Evolutionary conservation across 2,113 vertebrate genomes (phyloP).

Genomic region (Dolichotis patagonum): DNA sequence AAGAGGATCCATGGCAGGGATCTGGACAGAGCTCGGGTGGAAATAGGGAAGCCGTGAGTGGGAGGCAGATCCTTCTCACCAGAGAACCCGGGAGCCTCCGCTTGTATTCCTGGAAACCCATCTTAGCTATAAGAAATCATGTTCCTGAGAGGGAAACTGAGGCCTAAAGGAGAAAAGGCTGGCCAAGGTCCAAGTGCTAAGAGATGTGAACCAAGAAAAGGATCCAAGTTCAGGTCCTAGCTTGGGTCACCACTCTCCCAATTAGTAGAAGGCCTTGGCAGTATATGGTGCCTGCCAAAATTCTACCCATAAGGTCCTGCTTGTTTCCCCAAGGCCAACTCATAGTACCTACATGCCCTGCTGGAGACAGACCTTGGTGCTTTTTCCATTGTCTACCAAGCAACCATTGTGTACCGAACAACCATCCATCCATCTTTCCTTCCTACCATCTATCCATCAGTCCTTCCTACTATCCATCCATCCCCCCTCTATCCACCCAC

Average conservation of each 20-base stretch:
- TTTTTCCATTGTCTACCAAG: rapidly evolving
- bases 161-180: neutral
- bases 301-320: neutral
- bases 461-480: neutral
- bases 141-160: neutral
- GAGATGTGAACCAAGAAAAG: neutral
- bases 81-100: rapidly evolving
- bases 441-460: too few species aligned
- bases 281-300: rapidly evolving
- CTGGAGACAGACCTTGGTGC: neutral
- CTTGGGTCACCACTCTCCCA: rapidly evolving
- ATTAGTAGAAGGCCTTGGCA: rapidly evolving
- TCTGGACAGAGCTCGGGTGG: neutral
- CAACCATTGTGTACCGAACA: rapidly evolving
- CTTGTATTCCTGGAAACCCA: neutral
- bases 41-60: rapidly evolving
- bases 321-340: neutral
- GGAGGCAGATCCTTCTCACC: neutral
- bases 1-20: neutral
- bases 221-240: rapidly evolving
- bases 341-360: neutral
- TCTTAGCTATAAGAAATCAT: neutral
- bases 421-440: too few species aligned
- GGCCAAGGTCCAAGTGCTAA: neutral
- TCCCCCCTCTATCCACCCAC: too few species aligned